phyloP scores from a whole-genome alignment of 2,797 vertebrate species.

The Otolemur crassicaudatus region DNA sequence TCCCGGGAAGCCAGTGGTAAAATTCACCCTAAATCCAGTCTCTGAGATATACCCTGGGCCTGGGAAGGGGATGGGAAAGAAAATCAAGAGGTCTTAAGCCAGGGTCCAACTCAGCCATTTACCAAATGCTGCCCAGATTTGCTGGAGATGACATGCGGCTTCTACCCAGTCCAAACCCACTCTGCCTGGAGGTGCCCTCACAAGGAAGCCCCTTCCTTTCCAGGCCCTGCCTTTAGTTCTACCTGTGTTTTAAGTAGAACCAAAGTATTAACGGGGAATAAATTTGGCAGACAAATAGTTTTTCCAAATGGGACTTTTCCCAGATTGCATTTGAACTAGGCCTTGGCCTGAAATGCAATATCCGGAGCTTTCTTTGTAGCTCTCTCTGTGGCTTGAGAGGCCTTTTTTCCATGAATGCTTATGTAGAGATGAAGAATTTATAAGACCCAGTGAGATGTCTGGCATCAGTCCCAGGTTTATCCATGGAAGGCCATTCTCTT shows the following conservation, averaged over 20 bases:
- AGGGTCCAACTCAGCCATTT: neutral
- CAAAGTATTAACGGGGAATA: neutral
- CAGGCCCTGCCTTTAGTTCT: neutral
- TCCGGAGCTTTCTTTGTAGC: neutral
- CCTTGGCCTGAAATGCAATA: constrained; percentile 2
- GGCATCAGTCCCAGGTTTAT: neutral
- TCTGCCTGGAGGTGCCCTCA: neutral
- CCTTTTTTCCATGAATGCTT: constrained; percentile 4
- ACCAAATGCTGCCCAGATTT: neutral
- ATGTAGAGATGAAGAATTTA: neutral
- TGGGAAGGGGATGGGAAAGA: neutral
- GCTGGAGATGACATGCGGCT: neutral
- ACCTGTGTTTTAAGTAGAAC: neutral
- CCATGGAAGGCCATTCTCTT: neutral
- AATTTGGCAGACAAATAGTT: neutral
- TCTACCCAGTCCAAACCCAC: neutral
- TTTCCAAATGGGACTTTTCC: constrained; percentile 47
- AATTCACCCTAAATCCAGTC: neutral
- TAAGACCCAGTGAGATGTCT: neutral
- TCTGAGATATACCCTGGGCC: neutral
- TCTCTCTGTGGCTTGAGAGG: neutral
- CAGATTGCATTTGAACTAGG: constrained; percentile 51
- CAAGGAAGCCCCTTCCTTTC: neutral
- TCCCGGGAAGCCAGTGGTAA: neutral
- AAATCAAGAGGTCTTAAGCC: neutral